Base-by-base conservation (phyloP, 1,140 invertebrate genomes). In the Matsumurasca onukii region DNA sequence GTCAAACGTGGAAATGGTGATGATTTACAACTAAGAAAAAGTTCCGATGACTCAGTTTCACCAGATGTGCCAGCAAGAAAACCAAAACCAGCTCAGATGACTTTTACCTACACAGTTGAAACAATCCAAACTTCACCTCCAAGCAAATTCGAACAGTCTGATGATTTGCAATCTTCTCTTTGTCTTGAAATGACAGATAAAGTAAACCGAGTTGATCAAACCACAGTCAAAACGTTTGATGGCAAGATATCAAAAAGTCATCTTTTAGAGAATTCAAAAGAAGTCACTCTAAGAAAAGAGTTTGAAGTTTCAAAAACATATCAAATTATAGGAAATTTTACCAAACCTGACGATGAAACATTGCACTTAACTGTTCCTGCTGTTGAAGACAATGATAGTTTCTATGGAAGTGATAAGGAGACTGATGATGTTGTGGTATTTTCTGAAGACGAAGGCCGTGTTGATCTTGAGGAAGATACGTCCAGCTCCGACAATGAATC, bases 381-480 rank as follows among this genome's bases (percentile, higher is more conserved):
- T 2, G 66, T 75, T 51, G 81, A 80, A 65, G 82, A 82, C 73
- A 79, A 79, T 71, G 83, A 86, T 74, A 88, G 84, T 78, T 88
- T 86, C 79, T 86, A 85, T 77, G 85, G 83, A 39, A 84, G 83
- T 72, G 86, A 89, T 67, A 88, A 86, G 76, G 86, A 87, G 71
- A 83, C 82, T 31, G 85, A 86, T 66, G 87, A 90, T 69, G 81
- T 84, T 62, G 79, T 89, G 49, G 86, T 89, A 61, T 91, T 91
- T 79, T 90, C 88, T 27, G 89, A 90, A 74, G 83, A 85, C 74
- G 82, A 85, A 72, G 81, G 73, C n/a, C 77, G 78, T 31, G 76
- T 80, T 39, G 80, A 80, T 34, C 79, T 79, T 76, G 75, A 84
- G 75, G 80, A 78, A 31, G 77, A 77, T 39, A 76, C 77, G 55